These are phyloP conservation scores for Salvelinus alpinus DNA, from an alignment of 2,113 vertebrate genomes.

Conservation along the genomic window DNA sequence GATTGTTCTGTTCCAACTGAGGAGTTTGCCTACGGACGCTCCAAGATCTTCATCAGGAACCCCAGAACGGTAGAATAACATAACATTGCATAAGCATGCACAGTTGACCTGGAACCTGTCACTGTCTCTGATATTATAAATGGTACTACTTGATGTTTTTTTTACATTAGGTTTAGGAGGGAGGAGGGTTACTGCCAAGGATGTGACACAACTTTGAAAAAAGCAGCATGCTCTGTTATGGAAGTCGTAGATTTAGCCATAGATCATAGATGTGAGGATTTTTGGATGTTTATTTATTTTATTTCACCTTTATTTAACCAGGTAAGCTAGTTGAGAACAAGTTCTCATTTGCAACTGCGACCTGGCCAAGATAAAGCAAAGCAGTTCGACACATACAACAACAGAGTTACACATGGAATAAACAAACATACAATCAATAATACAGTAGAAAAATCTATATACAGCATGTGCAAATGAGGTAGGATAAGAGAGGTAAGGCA, in stretches of 20 bases:
- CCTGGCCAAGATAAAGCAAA: too few relatives aligned
- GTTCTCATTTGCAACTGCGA: too few relatives aligned
- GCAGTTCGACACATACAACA: too few relatives aligned
- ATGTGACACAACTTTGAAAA: not conserved
- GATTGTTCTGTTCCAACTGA: slow-evolving; percentile 84
- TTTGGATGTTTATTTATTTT: not conserved
- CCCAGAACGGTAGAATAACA: slow-evolving; percentile 84
- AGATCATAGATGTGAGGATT: not conserved
- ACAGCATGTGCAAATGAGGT: too few relatives aligned
- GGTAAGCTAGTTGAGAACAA: too few relatives aligned
- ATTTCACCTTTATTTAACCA: too few relatives aligned
- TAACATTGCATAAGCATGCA: not conserved
- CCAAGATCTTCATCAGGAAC: slow-evolving; percentile 99
- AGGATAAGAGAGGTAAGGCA: too few relatives aligned
- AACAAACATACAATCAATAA: too few relatives aligned
- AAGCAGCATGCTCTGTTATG: not conserved
- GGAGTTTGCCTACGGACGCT: slow-evolving; percentile 91
- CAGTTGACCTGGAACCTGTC: too few relatives aligned
- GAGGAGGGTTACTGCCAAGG: not conserved
- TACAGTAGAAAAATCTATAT: too few relatives aligned
- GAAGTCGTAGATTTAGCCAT: not conserved
- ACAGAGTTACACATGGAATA: too few relatives aligned
- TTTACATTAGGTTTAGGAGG: not conserved
- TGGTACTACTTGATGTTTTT: not conserved
- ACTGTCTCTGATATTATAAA: too few relatives aligned